Base-by-base conservation (phyloP, 2,113 vertebrate genomes). In the Macrotis lagotis region DNA sequence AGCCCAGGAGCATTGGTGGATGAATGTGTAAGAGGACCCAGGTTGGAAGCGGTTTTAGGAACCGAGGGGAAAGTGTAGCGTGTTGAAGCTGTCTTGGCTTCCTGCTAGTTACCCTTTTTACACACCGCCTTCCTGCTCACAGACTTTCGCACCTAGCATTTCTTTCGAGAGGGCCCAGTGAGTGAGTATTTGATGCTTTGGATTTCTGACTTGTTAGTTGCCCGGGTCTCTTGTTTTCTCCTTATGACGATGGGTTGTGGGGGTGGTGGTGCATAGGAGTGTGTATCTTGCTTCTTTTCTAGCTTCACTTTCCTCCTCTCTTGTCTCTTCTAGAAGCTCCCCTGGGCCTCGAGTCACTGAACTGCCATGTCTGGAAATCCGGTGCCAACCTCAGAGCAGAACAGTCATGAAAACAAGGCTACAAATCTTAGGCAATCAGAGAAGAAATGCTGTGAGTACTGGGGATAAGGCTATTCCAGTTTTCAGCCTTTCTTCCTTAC, bases 361-460 rank as follows among this genome's bases (percentile, higher is more conserved):
- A 83, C 94, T 93, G 96, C 96, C 94, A 98, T 98, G 98, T 96
- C 98, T 52, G 95, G 31, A 50, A 97, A 96, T 50, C 89, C 1
- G 47, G 37, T 91, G 28, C 92, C 92, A 95, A 93, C 95, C 53
- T 50, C 95, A 51, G 97, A 97, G 88, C 91, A 90, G 48, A 90
- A 93, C 95, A 50, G 50, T 92, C 51, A 28, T 92, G 98, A 98
- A 96, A 95, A 88, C 90, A 98, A 98, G 88, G 1, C 92, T 59
- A 92, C 97, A 48, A 96, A 92, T 51, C 94, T 97, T 44, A 98
- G 98, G 53, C 97, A 83, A 51, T 95, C 98, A 0, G 98, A 98
- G 50, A 99, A 99, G 97, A 98, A 98, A 94, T 98, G 98, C 95
- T 99, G 98, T 99, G 97, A 99, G 98, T 99, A 93, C 91, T 89